Evolutionary conservation across 2,797 vertebrate genomes (phyloP), one percentile per base, ranked within the genome.

Genomic region (Acipenser transmontanus): DNA sequence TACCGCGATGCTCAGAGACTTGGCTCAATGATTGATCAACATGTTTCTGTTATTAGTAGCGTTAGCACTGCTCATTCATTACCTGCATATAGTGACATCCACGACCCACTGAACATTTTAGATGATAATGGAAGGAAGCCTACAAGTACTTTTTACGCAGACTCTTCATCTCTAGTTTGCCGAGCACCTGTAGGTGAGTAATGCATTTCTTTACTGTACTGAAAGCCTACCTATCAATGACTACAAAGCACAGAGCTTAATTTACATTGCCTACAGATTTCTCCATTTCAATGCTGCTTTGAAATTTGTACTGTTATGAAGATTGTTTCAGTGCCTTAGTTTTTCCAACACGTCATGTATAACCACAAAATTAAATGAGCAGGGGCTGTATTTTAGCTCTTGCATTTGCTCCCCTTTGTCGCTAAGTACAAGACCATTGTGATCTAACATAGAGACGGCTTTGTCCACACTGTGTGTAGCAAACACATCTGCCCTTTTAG

Each of bases 11-110:
- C 87, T 74, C 94, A 94, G 68, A 89, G 96, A 65, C 87, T 96
- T 76, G 88, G 91, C 8, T 86, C 96, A 0, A 85, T 96, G 87
- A 91, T 95, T n/a, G 95, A 98, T 77, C 95, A 98, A 69, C 97
- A 98, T 0, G 96, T 98, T 74, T 98, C 97, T 0, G 96, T 99
- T 71, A 99, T 99, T 88, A 99, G 96, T 84, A 98, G 91, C 1
- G 88, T 95, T 52, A 88, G 91, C 81, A 93, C 89, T 61, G 79
- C 93, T 68, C 93, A 94, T 0, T 84, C 91, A 0, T 70, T 92
- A 65, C 78, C 92, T 0, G 70, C 86, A 0, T 98, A 92, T 74
- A 88, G 70, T 7, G 96, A 99, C 7, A 88, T 96, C 61, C 95
- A 97, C 0, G 95, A 99, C 61, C 95, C 97, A 2, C 91, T 99